Base-by-base conservation (phyloP, 2,113 vertebrate species). In the Halcyon senegalensis region DNA sequence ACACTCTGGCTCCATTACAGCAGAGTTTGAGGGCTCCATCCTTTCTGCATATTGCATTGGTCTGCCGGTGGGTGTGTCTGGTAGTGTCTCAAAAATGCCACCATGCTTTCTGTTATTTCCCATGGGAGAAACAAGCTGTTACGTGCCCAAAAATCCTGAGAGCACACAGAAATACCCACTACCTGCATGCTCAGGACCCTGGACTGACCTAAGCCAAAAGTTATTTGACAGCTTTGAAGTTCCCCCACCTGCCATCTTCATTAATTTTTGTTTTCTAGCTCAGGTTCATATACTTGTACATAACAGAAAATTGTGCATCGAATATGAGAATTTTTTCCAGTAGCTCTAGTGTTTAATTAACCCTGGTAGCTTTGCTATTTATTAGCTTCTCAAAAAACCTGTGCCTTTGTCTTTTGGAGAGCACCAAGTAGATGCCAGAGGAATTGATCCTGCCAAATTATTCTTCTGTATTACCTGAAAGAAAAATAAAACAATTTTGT, bases 61-160 rank as follows among this genome's bases (percentile, higher is more conserved):
- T 87, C 20, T 86, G 33, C 28, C 4, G 1, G 18, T 2, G 2
- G 1, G 18, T 2, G 2, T 4, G 11, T 4, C 69, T 20, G 19
- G 7, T 67, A 41, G 13, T 28, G 8, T 72, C 51, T 74, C 24
- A 50, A 37, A 85, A 92, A 60, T 39, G 9, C 11, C 30, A 44
- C 37, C 0, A 0, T 20, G 5, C 48, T 79, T 60, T 75, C 67
- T 86, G 30, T 11, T 69, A 13, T 39, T 80, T 83, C 35, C 15
- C 6, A 4, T 5, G 5, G 27, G 17, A 13, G 2, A 48, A 92
- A 68, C 31, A 37, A 9, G 19, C 13, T 70, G 13, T 33, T 67
- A 19, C 30, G n/a, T 79, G 23, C 13, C 17, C 31, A 13, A 15
- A 89, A 81, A 30, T 0, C 19, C 27, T 35, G 7, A 19, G 14